Percentiles rank a stretch among this genome's conserved stretches.
Evolutionary conservation across 2,113 vertebrate genomes (phyloP).

Genomic region (Callocephalon fimbriatum): DNA sequence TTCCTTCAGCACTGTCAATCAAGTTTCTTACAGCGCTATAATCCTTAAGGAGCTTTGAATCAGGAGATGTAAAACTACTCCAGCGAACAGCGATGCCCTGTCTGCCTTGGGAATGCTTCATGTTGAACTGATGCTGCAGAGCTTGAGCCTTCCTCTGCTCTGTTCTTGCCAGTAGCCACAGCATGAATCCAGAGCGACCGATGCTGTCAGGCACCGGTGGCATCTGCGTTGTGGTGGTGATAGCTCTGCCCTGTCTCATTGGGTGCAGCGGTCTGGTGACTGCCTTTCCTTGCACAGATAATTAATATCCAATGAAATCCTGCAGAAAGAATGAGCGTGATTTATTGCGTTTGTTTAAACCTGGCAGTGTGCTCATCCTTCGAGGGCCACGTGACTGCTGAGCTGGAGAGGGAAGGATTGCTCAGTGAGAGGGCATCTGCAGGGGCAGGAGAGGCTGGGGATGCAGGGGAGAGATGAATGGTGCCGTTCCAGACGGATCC

Average conservation of each 20-base stretch:
- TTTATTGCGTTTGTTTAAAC: not conserved
- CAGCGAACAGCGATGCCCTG: not conserved
- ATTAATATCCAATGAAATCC: not conserved
- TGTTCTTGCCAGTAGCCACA: not conserved
- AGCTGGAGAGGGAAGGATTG: not conserved
- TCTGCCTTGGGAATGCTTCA: not conserved
- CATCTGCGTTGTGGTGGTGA: not conserved
- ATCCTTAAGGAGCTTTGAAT: not conserved
- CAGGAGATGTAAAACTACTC: not conserved
- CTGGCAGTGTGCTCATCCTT: fast-evolving
- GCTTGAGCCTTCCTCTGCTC: not conserved
- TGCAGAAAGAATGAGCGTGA: not conserved
- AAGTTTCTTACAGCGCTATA: not conserved
- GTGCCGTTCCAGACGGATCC: not conserved
- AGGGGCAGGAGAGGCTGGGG: not conserved
- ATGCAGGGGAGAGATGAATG: not conserved
- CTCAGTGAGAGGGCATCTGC: not conserved
- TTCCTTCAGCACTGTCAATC: not conserved
- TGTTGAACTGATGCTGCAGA: not conserved
- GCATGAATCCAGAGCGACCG: not conserved
- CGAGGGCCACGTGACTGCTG: not conserved
- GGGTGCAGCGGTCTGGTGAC: not conserved
- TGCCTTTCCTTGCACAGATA: not conserved
- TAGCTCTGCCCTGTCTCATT: not conserved
- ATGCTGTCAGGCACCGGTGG: not conserved